phyloP scores from a whole-genome alignment of 2,113 vertebrate genomes.

The Halcyon senegalensis region DNA sequence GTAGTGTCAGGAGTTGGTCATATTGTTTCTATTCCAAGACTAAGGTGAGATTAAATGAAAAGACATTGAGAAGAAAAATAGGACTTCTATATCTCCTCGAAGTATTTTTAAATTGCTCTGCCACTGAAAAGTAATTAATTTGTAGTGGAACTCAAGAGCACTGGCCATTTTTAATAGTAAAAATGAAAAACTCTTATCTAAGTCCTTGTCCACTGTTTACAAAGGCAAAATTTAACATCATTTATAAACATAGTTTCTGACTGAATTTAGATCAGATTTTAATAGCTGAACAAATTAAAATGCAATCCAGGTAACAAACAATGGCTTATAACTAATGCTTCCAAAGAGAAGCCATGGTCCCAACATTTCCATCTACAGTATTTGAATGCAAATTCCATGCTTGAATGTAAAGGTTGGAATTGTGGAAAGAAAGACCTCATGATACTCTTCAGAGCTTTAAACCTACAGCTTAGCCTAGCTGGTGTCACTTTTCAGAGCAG shows the following conservation, averaged over 20 bases:
- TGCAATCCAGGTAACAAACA: background rate
- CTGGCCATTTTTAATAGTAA: background rate
- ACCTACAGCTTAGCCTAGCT: background rate
- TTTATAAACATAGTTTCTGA: background rate
- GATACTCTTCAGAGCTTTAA: background rate
- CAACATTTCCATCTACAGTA: fast-evolving
- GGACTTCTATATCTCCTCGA: background rate
- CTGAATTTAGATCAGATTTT: background rate
- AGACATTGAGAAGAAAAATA: background rate
- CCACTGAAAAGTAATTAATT: background rate
- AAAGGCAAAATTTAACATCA: background rate
- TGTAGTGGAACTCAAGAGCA: background rate
- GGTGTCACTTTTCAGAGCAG: background rate
- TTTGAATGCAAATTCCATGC: background rate
- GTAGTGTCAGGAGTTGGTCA: background rate
- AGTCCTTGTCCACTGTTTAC: background rate
- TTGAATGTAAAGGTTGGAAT: background rate
- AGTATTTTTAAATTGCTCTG: background rate
- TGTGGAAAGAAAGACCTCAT: background rate
- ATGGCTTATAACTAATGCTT: background rate
- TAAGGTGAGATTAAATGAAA: background rate
- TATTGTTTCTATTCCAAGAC: background rate
- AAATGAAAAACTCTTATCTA: background rate
- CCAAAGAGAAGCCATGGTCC: background rate
- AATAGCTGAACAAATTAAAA: background rate